A percentile compares a stretch with the other conserved stretches of the same genome.
phyloP scores from a whole-genome alignment of 1,140 invertebrate genomes.

The Cydia strobilella region DNA sequence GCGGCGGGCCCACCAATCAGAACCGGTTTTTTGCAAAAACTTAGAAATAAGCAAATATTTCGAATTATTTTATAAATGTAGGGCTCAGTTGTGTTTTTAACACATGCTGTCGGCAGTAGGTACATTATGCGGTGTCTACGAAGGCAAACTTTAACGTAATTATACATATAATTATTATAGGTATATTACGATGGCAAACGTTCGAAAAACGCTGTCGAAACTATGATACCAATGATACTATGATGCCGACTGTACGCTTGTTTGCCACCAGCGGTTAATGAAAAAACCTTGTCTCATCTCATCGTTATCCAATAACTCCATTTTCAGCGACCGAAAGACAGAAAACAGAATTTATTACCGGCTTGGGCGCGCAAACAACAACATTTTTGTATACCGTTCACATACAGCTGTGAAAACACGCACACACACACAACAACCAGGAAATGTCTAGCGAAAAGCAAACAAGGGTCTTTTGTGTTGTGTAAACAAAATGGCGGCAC shows the following conservation, averaged over 20 bases:
- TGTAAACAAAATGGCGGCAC: constrained; percentile 65
- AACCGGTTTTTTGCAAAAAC: too few species aligned
- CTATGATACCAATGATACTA: too few species aligned
- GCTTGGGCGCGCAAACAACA: constrained; percentile 65
- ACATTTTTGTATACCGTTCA: constrained; percentile 70
- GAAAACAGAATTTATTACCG: constrained; percentile 69
- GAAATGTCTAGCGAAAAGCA: constrained; percentile 80
- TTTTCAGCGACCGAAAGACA: constrained; percentile 17
- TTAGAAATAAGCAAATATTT: too few species aligned
- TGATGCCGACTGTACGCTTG: not conserved
- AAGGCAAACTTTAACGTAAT: too few species aligned
- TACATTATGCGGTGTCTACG: too few species aligned
- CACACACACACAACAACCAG: constrained; percentile 76
- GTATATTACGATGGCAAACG: too few species aligned
- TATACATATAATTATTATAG: too few species aligned
- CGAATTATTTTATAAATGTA: too few species aligned
- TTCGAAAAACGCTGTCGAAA: too few species aligned
- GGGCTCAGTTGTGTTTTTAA: too few species aligned
- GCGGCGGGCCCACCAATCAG: too few species aligned
- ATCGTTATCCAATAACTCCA: not conserved
- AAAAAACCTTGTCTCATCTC: constrained; percentile 13
- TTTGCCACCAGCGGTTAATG: constrained; percentile 1
- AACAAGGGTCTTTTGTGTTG: constrained; percentile 79
- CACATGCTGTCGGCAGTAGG: too few species aligned
- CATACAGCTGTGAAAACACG: constrained; percentile 72